A percentile compares a stretch with the other conserved stretches of the same genome.
Conservation (phyloP, 2,113 vertebrate genomes). For the Lamprotornis superbus region DNA sequence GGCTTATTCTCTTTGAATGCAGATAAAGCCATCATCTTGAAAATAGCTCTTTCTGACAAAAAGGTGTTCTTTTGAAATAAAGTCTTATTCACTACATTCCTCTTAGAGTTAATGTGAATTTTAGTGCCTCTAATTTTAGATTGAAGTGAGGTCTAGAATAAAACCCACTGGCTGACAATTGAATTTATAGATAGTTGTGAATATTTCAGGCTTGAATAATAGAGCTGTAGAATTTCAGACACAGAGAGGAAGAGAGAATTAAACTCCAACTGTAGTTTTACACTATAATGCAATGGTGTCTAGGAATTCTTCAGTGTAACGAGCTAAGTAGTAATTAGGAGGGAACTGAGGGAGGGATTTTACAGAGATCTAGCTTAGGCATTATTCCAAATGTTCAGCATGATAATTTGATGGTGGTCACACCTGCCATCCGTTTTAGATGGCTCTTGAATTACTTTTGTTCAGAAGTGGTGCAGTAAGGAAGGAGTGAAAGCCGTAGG, state of each 20-base stretch:
- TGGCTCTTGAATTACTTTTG: background rate
- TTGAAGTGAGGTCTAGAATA: slow-evolving; percentile 88
- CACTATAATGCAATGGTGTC: slow-evolving; percentile 69
- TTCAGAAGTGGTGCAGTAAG: background rate
- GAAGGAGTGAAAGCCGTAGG: background rate
- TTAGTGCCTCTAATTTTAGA: slow-evolving; percentile 96
- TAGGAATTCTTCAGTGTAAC: slow-evolving; percentile 68
- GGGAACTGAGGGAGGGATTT: slow-evolving; percentile 60
- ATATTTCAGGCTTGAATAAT: slow-evolving; percentile 95
- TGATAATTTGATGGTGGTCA: slow-evolving; percentile 7
- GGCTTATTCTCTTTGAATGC: slow-evolving; percentile 82
- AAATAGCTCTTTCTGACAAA: slow-evolving; percentile 91
- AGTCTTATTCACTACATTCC: slow-evolving; percentile 87
- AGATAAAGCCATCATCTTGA: slow-evolving; percentile 98
- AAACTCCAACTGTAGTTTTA: slow-evolving; percentile 70
- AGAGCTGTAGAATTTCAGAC: slow-evolving; percentile 88
- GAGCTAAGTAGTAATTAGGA: slow-evolving; percentile 75
- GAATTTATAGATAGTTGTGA: slow-evolving; percentile 98
- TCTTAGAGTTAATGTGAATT: slow-evolving; percentile 93
- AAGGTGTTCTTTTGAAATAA: slow-evolving; percentile 93
- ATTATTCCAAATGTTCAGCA: slow-evolving; percentile 24
- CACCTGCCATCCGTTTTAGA: background rate
- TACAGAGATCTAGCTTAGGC: slow-evolving; percentile 38
- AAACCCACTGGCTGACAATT: slow-evolving; percentile 91
- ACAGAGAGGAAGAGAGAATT: slow-evolving; percentile 82